Evolutionary conservation across 2,888 invertebrate species (phyloP).

Genomic region (Sycophila texana): DNA sequence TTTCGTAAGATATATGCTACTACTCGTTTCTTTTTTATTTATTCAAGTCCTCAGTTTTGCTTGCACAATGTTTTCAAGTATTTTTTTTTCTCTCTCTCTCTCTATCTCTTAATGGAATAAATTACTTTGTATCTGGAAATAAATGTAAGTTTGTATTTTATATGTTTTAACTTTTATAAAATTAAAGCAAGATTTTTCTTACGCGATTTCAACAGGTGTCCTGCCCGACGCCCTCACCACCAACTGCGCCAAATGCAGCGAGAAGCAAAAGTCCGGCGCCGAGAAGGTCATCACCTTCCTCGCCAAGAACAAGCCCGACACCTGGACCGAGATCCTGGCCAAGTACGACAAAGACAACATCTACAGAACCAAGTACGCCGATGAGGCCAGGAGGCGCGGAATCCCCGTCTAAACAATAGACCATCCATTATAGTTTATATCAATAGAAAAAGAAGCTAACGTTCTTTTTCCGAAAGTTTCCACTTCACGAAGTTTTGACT

Average conservation of each 20-base stretch:
- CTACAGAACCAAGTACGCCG: constrained; percentile 82
- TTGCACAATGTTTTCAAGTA: neutral
- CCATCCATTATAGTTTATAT: neutral
- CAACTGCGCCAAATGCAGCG: constrained; percentile 83
- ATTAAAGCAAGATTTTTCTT: neutral
- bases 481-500: neutral
- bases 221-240: constrained; percentile 85
- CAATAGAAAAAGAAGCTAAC: constrained; percentile 2
- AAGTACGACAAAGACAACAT: constrained; percentile 84
- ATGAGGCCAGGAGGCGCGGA: constrained; percentile 75
- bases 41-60: too few relatives aligned
- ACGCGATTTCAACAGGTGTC: constrained; percentile 75
- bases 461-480: neutral
- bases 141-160: too few relatives aligned
- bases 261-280: constrained; percentile 80
- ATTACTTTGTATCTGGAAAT: too few relatives aligned
- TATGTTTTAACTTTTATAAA: neutral
- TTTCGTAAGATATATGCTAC: too few relatives aligned
- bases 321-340: constrained; percentile 81
- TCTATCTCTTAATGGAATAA: too few relatives aligned
- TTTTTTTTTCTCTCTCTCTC: too few relatives aligned
- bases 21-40: too few relatives aligned
- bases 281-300: constrained; percentile 82
- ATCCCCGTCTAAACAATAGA: constrained; percentile 62
- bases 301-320: constrained; percentile 77